Percentiles rank a stretch among this genome's conserved stretches.
Evolutionary conservation across 2,888 invertebrate genomes (phyloP).

Genomic region (Sipha maydis): DNA sequence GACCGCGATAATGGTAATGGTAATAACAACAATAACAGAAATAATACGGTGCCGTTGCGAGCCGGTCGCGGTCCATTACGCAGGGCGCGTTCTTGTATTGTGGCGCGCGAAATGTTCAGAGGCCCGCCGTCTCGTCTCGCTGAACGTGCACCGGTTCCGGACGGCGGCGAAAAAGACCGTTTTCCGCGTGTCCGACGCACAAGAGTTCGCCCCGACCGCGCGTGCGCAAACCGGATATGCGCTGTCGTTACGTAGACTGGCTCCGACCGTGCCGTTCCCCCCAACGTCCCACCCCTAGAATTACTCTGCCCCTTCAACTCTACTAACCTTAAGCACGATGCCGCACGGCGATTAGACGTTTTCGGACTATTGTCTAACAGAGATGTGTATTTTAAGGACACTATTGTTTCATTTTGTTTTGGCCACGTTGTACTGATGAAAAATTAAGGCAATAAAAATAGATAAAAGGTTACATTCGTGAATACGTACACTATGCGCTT

Average conservation of each 20-base stretch:
- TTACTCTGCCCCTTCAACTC: too few relatives aligned
- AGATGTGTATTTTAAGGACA: too few relatives aligned
- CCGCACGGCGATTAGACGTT: not conserved
- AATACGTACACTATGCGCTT: too few relatives aligned
- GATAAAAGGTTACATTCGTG: not conserved
- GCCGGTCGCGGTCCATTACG: slow-evolving; percentile 59
- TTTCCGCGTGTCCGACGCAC: slow-evolving; percentile 5
- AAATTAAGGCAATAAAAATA: not conserved
- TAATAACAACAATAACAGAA: not conserved
- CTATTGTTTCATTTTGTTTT: not conserved
- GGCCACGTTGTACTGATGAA: not conserved
- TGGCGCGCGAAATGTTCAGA: slow-evolving; percentile 33
- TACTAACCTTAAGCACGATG: too few relatives aligned
- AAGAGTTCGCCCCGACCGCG: not conserved
- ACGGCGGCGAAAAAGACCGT: slow-evolving; percentile 14
- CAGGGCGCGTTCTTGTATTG: slow-evolving; percentile 35
- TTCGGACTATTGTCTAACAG: not conserved
- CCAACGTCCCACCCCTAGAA: too few relatives aligned
- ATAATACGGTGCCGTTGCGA: not conserved
- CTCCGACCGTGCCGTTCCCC: too few relatives aligned
- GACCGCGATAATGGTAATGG: not conserved
- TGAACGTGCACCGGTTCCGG: slow-evolving; percentile 50
- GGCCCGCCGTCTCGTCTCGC: slow-evolving; percentile 46
- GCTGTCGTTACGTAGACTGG: not conserved
- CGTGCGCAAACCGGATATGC: not conserved